Evolutionary conservation across 92 coral and sea anemone genomes (phyloP), one percentile per base, ranked within the genome.

Genomic region (Bergia sp.): DNA sequence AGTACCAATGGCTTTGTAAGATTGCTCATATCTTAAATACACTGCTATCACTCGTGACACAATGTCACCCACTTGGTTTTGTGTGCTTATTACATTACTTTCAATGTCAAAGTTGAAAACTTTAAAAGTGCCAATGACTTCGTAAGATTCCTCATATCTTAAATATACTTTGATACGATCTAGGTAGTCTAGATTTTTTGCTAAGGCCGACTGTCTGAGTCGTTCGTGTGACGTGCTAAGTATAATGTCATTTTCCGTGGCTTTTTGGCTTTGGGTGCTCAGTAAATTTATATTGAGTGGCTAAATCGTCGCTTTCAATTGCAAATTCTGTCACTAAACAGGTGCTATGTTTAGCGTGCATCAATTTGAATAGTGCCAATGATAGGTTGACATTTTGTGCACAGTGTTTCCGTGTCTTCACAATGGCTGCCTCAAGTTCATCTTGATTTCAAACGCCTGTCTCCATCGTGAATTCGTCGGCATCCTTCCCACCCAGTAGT

Each of bases 311-410:
- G 5, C 77, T 40, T 73, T 86, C 77, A 7, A 55, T 86, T 16
- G 89, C 53, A 47, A 76, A 58, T 55, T 86, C 84, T 45, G 84
- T 86, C 12, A 76, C 83, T 18, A 83, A 21, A 9, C 74, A 76
- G 2, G 89, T 86, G 3, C 89, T 81, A 42, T 86, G 82, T 50
- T 75, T 74, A 1, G 89, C 82, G 72, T 86, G 89, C 89, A 74
- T 76, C 11, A 74, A 69, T 86, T 86, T 86, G 89, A 73, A 86
- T 10, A 86, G 42, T 6, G 81, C 82, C 89, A 86, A 43, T 15
- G 89, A 66, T 18, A 85, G 58, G 88, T 72, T 85, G 80, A 85
- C 79, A 10, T 82, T 80, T 38, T 64, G 47, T 67, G 74, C 74
- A 75, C 89, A 86, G 15, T 53, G 42, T 37, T 23, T 40, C 58